Base-by-base conservation (phyloP, 2,888 invertebrate species). In the Monoplex corrugatus region DNA sequence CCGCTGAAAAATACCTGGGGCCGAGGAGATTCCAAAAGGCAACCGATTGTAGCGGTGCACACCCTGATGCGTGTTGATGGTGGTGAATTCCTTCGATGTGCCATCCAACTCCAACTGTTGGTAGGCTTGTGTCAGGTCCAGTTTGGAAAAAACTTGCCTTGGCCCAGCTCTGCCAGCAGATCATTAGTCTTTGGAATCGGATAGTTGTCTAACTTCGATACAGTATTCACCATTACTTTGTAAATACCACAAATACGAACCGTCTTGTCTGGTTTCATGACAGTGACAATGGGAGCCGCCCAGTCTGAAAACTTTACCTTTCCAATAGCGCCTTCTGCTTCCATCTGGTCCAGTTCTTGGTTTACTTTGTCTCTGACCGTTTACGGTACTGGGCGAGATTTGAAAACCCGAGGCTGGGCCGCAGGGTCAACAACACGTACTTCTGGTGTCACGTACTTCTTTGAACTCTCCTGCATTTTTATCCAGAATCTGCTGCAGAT, bases 161-260 rank as follows among this genome's bases (percentile, higher is more conserved):
- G 13, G 19, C 50, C 50, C 50, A 50, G 13, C 16, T 72, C 80
- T n/a, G 80, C 63, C 23, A 91, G 82, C 3, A 92, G 45, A n/a
- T 93, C 91, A 6, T 90, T 80, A 23, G 78, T 83, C 6, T 85
- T 89, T 5, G 92, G 91, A 50, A 92, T 63, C 3, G 83, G 75
- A 23, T 88, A 88, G n/a, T 88, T 44, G 75, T 88, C 88, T 1
- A 63, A 6, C 8, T 83, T 82, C 0, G 85, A 57, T 6, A 86
- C 86, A 10, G n/a, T 35, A n/a, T 86, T 86, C 32, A 89, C 63
- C 10, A 80, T 89, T 1, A 89, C 72, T 86, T 89, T 89, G 50
- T 45, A 89, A 45, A 86, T 80, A 6, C 89, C 86, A 83, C 85
- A 89, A 57, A 89, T 85, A 6, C 57, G 50, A 6, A 89, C 28